Conservation (phyloP, 2,888 invertebrate genomes). For the Leucoptera coffeella region DNA sequence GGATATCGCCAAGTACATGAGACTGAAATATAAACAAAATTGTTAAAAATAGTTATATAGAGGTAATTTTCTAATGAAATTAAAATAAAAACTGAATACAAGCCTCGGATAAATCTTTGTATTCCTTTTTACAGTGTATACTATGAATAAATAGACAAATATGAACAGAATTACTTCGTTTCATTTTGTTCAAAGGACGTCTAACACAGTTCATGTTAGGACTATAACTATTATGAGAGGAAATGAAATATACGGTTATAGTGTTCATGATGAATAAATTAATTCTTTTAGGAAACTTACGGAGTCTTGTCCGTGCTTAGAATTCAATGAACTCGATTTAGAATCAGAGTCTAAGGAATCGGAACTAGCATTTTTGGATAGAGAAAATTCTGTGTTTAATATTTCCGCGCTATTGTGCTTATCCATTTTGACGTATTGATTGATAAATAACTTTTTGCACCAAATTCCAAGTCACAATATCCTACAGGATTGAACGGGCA, state of each 20-base stretch:
- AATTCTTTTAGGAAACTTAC: slow-evolving; percentile 56
- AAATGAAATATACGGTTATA: no score
- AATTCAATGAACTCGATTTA: slow-evolving; percentile 78
- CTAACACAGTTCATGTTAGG: no score
- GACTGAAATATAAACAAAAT: no score
- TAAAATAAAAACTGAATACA: slow-evolving; percentile 8
- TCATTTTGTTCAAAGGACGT: no score
- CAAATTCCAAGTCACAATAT: no score
- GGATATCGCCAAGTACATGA: slow-evolving; percentile 64
- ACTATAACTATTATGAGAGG: no score
- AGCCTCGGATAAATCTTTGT: slow-evolving; percentile 25
- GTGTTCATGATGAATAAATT: slow-evolving; percentile 33
- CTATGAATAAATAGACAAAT: slow-evolving; percentile 35
- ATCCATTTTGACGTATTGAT: slow-evolving; percentile 46
- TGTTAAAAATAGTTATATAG: no score
- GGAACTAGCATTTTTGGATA: slow-evolving; percentile 71
- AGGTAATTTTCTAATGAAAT: no score
- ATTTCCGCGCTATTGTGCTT: slow-evolving; percentile 62
- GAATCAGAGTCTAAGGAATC: slow-evolving; percentile 80
- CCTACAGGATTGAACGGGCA: no score
- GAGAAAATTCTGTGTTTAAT: slow-evolving; percentile 56
- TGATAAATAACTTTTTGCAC: no score
- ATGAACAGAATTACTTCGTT: slow-evolving; percentile 21
- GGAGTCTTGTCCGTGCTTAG: slow-evolving; percentile 76
- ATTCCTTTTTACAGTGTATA: slow-evolving; percentile 25